phyloP scores from a whole-genome alignment of 2,797 vertebrate genomes.

The Gadopsis marmoratus region DNA sequence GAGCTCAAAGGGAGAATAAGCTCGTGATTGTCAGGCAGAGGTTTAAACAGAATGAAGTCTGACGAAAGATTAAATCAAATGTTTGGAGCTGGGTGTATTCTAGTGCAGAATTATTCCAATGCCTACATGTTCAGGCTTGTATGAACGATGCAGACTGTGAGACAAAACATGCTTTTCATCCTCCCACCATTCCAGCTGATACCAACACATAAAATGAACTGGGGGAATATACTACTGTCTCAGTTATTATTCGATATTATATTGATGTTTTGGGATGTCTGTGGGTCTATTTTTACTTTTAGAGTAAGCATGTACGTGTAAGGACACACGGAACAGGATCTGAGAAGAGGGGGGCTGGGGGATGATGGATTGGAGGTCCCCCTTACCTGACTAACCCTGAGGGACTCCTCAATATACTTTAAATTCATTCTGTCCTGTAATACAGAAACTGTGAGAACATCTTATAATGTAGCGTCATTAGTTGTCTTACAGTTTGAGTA shows the following conservation, averaged over 20 bases:
- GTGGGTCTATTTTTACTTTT: background rate
- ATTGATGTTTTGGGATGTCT: background rate
- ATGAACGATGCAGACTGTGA: background rate
- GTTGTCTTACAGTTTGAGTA: background rate
- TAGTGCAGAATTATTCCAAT: background rate
- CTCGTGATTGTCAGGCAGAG: background rate
- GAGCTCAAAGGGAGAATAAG: conserved; percentile 1
- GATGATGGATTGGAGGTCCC: background rate
- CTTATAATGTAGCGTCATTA: background rate
- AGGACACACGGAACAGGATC: conserved; percentile 14
- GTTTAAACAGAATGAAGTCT: background rate
- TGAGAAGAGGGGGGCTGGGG: background rate
- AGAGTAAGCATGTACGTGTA: background rate
- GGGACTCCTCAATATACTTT: background rate
- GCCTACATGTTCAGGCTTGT: background rate
- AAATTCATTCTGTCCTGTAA: background rate
- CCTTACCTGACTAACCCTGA: background rate
- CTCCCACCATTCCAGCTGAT: background rate
- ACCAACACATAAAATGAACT: background rate
- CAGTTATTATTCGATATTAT: background rate
- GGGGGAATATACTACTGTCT: too few species aligned
- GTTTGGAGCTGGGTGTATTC: background rate
- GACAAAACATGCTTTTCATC: background rate
- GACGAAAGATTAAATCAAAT: background rate
- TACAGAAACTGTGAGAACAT: background rate